Evolutionary conservation across 2,888 invertebrate genomes (phyloP), one percentile per base, ranked within the genome.

Genomic region (Eupithecia centaureata): DNA sequence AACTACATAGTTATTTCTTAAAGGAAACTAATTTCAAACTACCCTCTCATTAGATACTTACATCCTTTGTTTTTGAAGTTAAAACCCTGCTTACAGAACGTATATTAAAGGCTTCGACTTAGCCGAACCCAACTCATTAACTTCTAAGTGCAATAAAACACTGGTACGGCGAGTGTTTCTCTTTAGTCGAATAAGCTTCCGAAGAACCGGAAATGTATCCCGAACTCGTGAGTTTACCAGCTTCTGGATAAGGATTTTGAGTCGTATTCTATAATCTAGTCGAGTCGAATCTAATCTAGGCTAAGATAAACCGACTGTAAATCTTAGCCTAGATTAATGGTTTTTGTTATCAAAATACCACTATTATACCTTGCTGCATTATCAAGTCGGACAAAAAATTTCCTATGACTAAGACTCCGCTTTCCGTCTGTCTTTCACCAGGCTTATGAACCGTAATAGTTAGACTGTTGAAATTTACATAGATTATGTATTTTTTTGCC

Each of bases 61-160:
- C 33, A 25, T 60, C 38, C 42, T 47, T 47, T 47, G 38, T 61
- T 47, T 47, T 25, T 52, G 52, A 52, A 32, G 57, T 57, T 57
- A 32, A 33, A 57, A 47, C 57, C 57, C 47, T 54, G 59, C 57
- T 52, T 27, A 63, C 47, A 10, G 28, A 63, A 35, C 51, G 51
- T 61, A 61, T 61, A 64, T 64, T 27, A 57, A 65, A 65, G 62
- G 65, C 54, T 68, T 57, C 52, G 58, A 38, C 61, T 66, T 61
- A 66, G 63, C 66, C 63, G 52, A 66, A 70, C 66, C 70, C 52
- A 63, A 61, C 66, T 70, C 70, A 70, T 70, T 70, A 70, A 66
- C 70, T 66, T 66, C 70, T 52, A 70, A 66, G 63, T 65, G 66
- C 70, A 66, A 70, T 70, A 70, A 70, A 70, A 70, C 66, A 63